Evolutionary conservation across 2,797 vertebrate genomes (phyloP).

Genomic region (Eulemur mongoz): DNA sequence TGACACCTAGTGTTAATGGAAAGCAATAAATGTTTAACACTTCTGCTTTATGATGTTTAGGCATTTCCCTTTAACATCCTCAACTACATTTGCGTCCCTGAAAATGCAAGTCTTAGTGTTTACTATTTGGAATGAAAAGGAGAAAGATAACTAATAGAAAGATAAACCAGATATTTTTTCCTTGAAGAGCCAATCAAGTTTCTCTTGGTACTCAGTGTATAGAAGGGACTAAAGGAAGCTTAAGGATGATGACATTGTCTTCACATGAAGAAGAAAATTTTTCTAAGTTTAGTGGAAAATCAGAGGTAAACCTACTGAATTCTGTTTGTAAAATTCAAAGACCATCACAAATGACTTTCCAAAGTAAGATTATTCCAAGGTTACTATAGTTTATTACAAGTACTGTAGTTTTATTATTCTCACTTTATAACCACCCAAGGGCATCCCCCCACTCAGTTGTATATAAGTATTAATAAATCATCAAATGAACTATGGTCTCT

Average conservation of each 20-base stretch:
- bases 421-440: neutral
- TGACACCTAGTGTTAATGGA: conserved; percentile 50
- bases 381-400: neutral
- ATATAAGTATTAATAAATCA: neutral
- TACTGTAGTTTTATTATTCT: conserved; percentile 35
- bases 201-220: neutral
- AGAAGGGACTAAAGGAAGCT: neutral
- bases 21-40: conserved; percentile 54
- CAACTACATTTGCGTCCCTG: neutral
- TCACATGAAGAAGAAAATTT: neutral
- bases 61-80: conserved; percentile 22
- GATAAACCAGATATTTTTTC: neutral
- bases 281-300: neutral
- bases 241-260: neutral
- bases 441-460: neutral
- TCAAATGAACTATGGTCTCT: neutral
- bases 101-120: conserved; percentile 53
- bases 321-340: conserved; percentile 49
- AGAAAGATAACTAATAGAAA: conserved; percentile 8
- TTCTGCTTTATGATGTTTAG: conserved; percentile 16
- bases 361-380: neutral
- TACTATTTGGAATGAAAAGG: conserved; percentile 32
- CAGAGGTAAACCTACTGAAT: neutral
- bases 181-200: conserved; percentile 15
- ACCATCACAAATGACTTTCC: neutral